Evolutionary conservation across 2,888 invertebrate species (phyloP), one percentile per base, ranked within the genome.

Genomic region (Phengaris alcon): DNA sequence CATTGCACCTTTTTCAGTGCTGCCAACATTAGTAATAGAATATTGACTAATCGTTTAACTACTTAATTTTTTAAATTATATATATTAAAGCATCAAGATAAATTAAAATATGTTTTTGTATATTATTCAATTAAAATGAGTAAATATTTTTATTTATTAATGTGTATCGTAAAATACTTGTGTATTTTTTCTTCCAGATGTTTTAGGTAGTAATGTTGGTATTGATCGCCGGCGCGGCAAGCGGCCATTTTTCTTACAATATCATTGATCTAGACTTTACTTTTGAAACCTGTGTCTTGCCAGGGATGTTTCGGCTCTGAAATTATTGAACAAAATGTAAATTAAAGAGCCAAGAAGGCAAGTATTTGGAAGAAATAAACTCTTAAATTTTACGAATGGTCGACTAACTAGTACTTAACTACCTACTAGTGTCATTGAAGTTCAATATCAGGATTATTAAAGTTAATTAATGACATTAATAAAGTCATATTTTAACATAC

Each of bases 1-100:
- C 81, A 82, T 84, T 84, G 83, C 84, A 76, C 81, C 82, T 78
- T 77, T 70, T 74, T 75, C 88, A 87, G 73, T 76, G 77, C 78
- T 79, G 82, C 88, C 91, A 91, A 90, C 87, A 57, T 82, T 73
- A 78, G 76, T 72, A 75, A 74, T 76, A 78, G 77, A 79, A 54
- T 54, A 79, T 78, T 77, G 46, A 70, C 15, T 72, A 68, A 74
- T 76, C 79, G 75, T 81, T 80, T 79, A 52, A 69, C 73, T 69
- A 75, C 77, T 77, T 77, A 72, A 77, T 78, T 74, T 54, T 73
- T 75, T 46, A 57, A 7, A 54, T 57, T 54, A 6, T 1, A 15
- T 55, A 68, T 64, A 59, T 69, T 64, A 35, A 6, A 22, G n/a
- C 9, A 46, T 9, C 51, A 64, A 7, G 22, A 9, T 9, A 6